Base-by-base conservation (phyloP, 2,113 vertebrate species). In the Gymnarchus niloticus region DNA sequence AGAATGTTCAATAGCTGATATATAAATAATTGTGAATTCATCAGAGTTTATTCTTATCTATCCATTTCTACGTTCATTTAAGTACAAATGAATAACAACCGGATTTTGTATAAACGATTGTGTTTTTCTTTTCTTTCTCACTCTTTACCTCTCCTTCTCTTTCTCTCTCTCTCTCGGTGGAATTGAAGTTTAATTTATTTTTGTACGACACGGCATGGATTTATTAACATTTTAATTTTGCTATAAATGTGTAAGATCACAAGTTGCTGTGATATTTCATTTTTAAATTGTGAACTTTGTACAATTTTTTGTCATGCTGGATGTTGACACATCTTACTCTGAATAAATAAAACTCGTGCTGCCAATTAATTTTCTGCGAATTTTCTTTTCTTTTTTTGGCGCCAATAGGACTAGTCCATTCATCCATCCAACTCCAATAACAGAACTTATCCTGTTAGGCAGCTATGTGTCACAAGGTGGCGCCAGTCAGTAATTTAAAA, bases 271-370 rank as follows among this genome's bases (percentile, higher is more conserved):
- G 96, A 97, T 95, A 96, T 95, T 97, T 99, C 94, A 97, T 98
- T 99, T 98, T 96, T 95, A 97, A 97, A 97, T 97, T 94, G 98
- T 99, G 97, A 96, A 96, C 95, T 98, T 98, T 98, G 97, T 98
- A 99, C 96, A 96, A 96, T 97, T 96, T n/a, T 98, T 96, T 97
- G 96, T 99, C 97, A 98, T 98, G 97, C 97, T 98, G 96, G 96
- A 95, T 98, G 97, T 99, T 97, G 96, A 97, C 96, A 98, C 97
- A 97, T 98, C 96, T 98, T 96, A 97, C 96, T 99, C 97, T 95
- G 93, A 99, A 99, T 99, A 98, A 96, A 95, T 91, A 94, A 96
- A 96, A 92, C 92, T 92, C 94, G 96, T 96, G 96, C 98, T 97
- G 96, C 96, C 96, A 96, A 94, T 92, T 33, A 21, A 28, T 46